phyloP scores from a whole-genome alignment of 2,888 invertebrate species.

The Trichacis sp. region DNA sequence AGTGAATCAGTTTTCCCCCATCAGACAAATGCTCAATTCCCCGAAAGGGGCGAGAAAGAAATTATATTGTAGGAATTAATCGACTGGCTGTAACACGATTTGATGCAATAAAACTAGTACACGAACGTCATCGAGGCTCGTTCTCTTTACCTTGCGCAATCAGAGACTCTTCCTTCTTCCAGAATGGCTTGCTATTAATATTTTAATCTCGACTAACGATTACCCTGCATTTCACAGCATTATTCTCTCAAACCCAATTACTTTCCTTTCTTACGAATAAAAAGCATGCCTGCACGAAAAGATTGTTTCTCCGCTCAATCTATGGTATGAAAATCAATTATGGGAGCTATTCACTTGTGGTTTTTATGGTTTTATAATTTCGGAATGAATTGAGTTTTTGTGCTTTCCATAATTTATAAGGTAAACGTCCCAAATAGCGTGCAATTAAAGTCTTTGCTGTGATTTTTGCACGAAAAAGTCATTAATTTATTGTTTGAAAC shows the following conservation, averaged over 20 bases:
- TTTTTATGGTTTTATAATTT: no score
- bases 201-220: conserved; percentile 60
- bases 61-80: conserved; percentile 20
- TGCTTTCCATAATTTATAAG: no score
- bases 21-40: neutral
- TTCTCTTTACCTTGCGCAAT: conserved; percentile 54
- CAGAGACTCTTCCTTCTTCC: conserved; percentile 52
- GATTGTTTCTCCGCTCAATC: no score
- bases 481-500: no score
- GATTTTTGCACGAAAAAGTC: no score
- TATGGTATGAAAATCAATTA: no score
- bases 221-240: conserved; percentile 38
- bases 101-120: conserved; percentile 58
- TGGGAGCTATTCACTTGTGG: no score
- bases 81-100: conserved; percentile 44
- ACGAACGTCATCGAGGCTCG: conserved; percentile 47
- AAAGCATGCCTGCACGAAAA: neutral
- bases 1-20: neutral
- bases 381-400: no score
- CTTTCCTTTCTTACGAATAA: neutral
- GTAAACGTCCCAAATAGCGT: no score
- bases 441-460: no score
- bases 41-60: conserved; percentile 4
- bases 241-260: neutral
- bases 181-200: conserved; percentile 61